phyloP scores from a whole-genome alignment of 2,797 vertebrate species.

The Microctenopoma lineatum region DNA sequence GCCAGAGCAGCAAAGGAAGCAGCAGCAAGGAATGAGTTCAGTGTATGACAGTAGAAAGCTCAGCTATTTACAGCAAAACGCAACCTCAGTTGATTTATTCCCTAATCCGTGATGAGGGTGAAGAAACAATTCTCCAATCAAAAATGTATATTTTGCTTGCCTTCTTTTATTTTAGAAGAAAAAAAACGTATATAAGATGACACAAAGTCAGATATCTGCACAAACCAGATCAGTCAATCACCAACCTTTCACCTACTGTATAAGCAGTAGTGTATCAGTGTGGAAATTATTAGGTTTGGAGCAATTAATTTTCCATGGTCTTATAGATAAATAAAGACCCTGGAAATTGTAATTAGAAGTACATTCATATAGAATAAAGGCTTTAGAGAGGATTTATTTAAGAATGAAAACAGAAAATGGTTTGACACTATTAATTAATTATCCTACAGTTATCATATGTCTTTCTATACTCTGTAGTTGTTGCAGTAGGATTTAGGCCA shows the following conservation, averaged over 20 bases:
- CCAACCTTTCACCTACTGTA: neutral
- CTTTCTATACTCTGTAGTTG: neutral
- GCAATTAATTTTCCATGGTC: no score
- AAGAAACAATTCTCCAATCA: slow-evolving; percentile 19
- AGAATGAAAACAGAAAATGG: no score
- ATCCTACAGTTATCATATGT: no score
- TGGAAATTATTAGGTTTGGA: no score
- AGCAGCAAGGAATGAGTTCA: neutral
- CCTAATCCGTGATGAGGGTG: slow-evolving; percentile 14
- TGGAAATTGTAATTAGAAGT: no score
- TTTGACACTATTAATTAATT: no score
- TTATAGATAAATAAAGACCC: no score
- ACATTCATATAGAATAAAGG: no score
- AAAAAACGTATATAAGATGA: neutral
- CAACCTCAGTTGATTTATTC: slow-evolving; percentile 32
- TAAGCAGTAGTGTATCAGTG: neutral
- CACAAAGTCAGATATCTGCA: neutral
- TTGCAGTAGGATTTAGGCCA: neutral
- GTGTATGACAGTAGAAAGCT: slow-evolving; percentile 17
- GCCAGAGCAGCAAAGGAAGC: neutral
- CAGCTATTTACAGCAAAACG: slow-evolving; percentile 33
- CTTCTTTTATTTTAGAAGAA: slow-evolving; percentile 12
- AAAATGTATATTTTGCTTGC: slow-evolving; percentile 15
- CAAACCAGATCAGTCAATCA: neutral
- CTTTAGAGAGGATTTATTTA: no score